Base-by-base conservation (phyloP, 2,888 invertebrate genomes). In the Drosophila melanosoma region DNA sequence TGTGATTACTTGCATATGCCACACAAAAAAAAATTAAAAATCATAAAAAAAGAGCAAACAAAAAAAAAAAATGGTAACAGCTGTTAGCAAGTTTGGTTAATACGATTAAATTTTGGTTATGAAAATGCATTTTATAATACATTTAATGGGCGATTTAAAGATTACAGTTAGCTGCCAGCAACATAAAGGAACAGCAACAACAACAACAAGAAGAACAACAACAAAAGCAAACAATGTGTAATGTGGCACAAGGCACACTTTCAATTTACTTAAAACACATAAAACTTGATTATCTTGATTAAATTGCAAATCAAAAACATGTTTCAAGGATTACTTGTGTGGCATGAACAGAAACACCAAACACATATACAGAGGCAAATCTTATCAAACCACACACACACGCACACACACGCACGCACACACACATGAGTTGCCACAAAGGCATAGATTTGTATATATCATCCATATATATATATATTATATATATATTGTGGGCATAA, bases 211-310 rank as follows among this genome's bases (percentile, higher is more conserved):
- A 60, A 3, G 7, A 63, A 29, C 33, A 51, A 53, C 32, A 72
- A 53, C 38, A 64, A 74, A 68, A 52, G 73, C 83, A 85, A 88
- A 86, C 89, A 90, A 73, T 76, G 66, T 69, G 74, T 73, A 83
- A 90, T 85, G 74, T 74, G 78, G 85, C 88, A 75, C 68, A 74
- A 81, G 86, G 88, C 81, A 83, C 89, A 87, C 90, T 87, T 87
- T 87, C 87, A 90, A 90, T 87, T 87, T 87, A 90, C 89, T 81
- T 77, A 82, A 80, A 86, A 90, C 90, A 90, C 88, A 87, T 89
- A 87, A 89, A 90, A 87, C 87, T 90, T 87, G 90, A 87, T 87
- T 87, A 87, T 90, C 90, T 87, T 90, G 90, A 87, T 87, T 90
- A 90, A 90, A 87, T 87, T 87, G 87, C 87, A 87, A 90, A 87